Percentiles rank a stretch among this genome's conserved stretches.
These are phyloP conservation scores for Spinibarbus caldwelli DNA, from an alignment of 2,797 vertebrate species.

Conservation along the genomic window DNA sequence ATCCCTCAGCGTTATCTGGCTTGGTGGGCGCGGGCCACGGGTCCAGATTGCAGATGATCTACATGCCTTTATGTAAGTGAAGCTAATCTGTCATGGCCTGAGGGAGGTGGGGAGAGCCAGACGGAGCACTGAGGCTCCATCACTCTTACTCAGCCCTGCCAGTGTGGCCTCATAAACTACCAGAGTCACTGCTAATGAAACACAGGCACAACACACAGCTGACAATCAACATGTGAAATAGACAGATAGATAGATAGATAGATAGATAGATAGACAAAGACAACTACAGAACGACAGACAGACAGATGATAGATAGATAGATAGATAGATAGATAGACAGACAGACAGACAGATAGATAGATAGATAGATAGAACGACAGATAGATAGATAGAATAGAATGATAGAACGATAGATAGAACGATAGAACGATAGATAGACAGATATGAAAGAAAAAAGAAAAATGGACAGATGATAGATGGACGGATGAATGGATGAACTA, in stretches of 20 bases:
- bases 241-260: not conserved
- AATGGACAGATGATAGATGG: no score
- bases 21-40: conserved; percentile 57
- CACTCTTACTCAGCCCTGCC: conserved; percentile 53
- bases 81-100: conserved; percentile 70
- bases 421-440: no score
- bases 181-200: conserved; percentile 28
- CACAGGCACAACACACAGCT: conserved; percentile 19
- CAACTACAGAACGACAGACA: no score
- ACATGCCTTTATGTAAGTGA: conserved; percentile 72
- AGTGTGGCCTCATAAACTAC: conserved; percentile 37
- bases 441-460: no score
- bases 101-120: conserved; percentile 50
- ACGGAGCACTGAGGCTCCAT: conserved; percentile 45
- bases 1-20: conserved; percentile 67
- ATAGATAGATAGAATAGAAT: not conserved
- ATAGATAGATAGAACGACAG: not conserved
- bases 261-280: not conserved
- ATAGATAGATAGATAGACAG: not conserved
- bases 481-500: no score
- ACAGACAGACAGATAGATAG: not conserved
- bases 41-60: conserved; percentile 73
- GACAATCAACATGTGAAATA: not conserved
- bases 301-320: not conserved
- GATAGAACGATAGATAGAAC: no score